Evolutionary conservation across 1,140 invertebrate species (phyloP).

Genomic region (Antheraea mylitta): DNA sequence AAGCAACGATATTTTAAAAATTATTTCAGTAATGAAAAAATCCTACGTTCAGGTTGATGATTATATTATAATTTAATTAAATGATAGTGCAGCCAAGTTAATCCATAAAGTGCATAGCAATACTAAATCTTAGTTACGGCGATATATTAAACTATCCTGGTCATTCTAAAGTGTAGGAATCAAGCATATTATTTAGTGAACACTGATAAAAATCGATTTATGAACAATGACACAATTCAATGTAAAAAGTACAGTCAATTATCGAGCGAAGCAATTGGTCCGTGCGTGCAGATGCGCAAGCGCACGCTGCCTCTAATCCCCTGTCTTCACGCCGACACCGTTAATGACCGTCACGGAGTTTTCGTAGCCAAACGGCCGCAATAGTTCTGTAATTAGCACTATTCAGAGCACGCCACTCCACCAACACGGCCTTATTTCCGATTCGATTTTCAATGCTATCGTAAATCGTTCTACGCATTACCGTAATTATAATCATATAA

Average conservation of each 20-base stretch:
- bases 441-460: conserved; percentile 58
- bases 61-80: too few species aligned
- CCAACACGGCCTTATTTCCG: conserved; percentile 64
- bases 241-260: not conserved
- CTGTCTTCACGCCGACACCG: conserved; percentile 39
- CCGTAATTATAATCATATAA: conserved; percentile 27
- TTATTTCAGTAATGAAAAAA: too few species aligned
- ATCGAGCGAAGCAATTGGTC: conserved; percentile 17
- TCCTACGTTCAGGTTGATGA: too few species aligned
- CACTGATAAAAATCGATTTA: not conserved
- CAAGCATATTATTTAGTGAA: not conserved
- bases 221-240: conserved; percentile 3
- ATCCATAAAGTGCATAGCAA: too few species aligned
- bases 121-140: too few species aligned
- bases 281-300: conserved; percentile 36
- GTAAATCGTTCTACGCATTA: conserved; percentile 67
- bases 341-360: conserved; percentile 44
- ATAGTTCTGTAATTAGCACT: conserved; percentile 61
- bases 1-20: too few species aligned
- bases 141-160: too few species aligned
- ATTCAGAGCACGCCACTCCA: conserved; percentile 52
- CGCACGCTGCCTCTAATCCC: conserved; percentile 48
- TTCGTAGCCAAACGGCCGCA: conserved; percentile 45
- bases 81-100: too few species aligned
- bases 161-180: not conserved